Base-by-base conservation (phyloP, 2,888 invertebrate genomes). In the Acleris holmiana region DNA sequence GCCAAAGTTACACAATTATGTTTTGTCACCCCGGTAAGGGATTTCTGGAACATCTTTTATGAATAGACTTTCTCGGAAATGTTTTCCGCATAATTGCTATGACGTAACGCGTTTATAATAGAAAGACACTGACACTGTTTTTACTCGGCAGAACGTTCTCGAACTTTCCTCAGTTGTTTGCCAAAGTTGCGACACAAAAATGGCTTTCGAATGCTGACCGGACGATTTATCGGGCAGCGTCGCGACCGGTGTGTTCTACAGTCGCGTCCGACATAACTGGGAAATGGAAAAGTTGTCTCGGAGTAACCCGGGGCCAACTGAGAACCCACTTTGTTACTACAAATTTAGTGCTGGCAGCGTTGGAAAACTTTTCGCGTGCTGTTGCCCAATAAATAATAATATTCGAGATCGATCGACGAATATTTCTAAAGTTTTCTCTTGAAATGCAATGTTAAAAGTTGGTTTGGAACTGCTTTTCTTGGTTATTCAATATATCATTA, bases 321-420 rank as follows among this genome's bases (percentile, higher is more conserved):
- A 67, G 71, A 57, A 75, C 75, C 74, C 73, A 72, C 76, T 77
- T 74, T 80, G 77, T 80, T 82, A 81, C 79, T 83, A 80, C 82
- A 83, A 84, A 85, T 85, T 86, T 83, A 83, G 83, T 81, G 79
- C 76, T 72, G 74, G 70, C 72, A 73, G 73, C 75, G 75, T 68
- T 71, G 80, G 73, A 58, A 76, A 86, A 86, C 77, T 86, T 86
- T 83, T 73, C 71, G 72, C 76, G 73, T 76, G 76, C 78, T 75
- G 79, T 78, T 78, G 78, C 72, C 77, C 80, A 80, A 85, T 86
- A 86, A 85, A 86, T 85, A 83, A 84, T 80, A 81, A 79, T 69
- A 81, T 83, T 83, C 77, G 77, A 76, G 75, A 71, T 69, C 73
- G 78, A 77, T 80, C 82, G 75, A 81, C 81, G 78, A 69, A 73